phyloP scores from a whole-genome alignment of 2,113 vertebrate genomes.

The Microtus pennsylvanicus region DNA sequence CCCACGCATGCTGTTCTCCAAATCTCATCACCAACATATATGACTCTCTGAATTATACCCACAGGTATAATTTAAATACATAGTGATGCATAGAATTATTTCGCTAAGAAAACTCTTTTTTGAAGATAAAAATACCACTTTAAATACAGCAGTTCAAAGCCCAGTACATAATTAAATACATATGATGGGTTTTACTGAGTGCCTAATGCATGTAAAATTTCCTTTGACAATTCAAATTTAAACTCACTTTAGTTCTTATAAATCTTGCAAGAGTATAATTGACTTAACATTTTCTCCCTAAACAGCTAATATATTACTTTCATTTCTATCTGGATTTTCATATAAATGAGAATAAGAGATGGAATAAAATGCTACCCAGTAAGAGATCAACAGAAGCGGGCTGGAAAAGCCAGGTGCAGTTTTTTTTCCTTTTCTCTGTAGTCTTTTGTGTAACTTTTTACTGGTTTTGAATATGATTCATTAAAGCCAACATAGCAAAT shows the following conservation, averaged over 20 bases:
- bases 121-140: constrained; percentile 60
- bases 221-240: constrained; percentile 90
- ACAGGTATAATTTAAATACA: constrained; percentile 60
- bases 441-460: constrained; percentile 74
- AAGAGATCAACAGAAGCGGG: constrained; percentile 80
- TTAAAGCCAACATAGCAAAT: constrained; percentile 79
- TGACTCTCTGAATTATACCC: constrained; percentile 46
- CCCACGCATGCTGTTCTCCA: neutral
- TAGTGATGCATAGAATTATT: constrained; percentile 61
- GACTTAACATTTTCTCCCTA: constrained; percentile 84
- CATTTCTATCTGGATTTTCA: constrained; percentile 85
- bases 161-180: constrained; percentile 89
- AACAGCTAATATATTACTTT: constrained; percentile 85
- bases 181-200: constrained; percentile 85
- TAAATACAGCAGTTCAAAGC: constrained; percentile 82
- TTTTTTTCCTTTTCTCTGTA: constrained; percentile 58
- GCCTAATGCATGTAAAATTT: constrained; percentile 88
- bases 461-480: constrained; percentile 80
- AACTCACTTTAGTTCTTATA: constrained; percentile 89
- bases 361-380: constrained; percentile 79
- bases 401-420: constrained; percentile 62
- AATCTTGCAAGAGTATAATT: constrained; percentile 89
- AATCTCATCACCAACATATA: constrained; percentile 52
- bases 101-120: constrained; percentile 59
- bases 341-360: constrained; percentile 82